Percentiles rank a stretch among this genome's conserved stretches.
These are phyloP conservation scores for Mionectes olivaceus DNA, from an alignment of 2,797 vertebrate genomes.

Conservation along the genomic window DNA sequence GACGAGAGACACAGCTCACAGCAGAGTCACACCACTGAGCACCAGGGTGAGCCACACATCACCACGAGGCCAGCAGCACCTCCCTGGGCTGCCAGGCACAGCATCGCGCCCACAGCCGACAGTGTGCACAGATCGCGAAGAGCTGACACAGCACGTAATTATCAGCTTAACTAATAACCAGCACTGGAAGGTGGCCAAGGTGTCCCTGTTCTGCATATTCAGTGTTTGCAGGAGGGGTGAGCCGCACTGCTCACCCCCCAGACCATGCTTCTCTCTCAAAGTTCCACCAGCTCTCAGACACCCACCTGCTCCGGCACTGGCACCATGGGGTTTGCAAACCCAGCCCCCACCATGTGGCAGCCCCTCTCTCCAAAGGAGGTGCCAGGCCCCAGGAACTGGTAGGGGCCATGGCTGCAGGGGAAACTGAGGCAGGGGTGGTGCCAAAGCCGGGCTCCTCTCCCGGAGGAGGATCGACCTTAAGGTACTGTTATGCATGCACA, in stretches of 20 bases:
- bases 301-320: fast-evolving
- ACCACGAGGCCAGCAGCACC: neutral
- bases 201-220: neutral
- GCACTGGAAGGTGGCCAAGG: neutral
- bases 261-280: neutral
- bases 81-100: neutral
- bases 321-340: neutral
- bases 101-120: neutral
- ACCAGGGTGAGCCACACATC: neutral
- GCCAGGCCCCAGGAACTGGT: fast-evolving
- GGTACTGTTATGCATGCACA: neutral
- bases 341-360: neutral
- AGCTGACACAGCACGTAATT: neutral
- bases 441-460: neutral
- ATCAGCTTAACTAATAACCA: neutral
- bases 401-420: neutral
- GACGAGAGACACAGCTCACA: neutral
- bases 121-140: fast-evolving
- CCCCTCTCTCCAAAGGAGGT: neutral
- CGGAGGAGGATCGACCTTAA: neutral
- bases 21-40: neutral
- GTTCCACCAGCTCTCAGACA: neutral
- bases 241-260: neutral
- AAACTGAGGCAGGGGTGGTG: neutral
- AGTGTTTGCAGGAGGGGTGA: neutral